Conservation (phyloP, 2,888 invertebrate genomes). For the Endotricha flammealis region DNA sequence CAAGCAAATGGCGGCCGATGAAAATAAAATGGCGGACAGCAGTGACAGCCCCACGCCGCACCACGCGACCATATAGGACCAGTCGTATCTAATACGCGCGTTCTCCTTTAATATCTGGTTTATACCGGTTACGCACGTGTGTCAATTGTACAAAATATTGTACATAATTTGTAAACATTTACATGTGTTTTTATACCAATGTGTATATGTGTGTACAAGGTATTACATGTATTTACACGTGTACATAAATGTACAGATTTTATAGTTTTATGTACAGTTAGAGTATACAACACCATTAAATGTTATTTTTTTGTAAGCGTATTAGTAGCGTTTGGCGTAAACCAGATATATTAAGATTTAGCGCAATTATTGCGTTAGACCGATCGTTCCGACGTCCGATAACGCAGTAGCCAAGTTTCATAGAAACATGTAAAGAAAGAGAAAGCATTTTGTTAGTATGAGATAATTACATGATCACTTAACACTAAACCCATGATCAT, state of each 20-base stretch:
- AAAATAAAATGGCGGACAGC: constrained; percentile 93
- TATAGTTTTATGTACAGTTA: constrained; percentile 11
- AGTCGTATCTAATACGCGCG: constrained; percentile 92
- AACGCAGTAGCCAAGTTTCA: constrained; percentile 72
- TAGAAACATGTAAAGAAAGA: constrained; percentile 78
- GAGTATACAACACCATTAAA: constrained; percentile 43
- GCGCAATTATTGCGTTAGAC: constrained; percentile 57
- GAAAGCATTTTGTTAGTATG: constrained; percentile 76
- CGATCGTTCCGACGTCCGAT: constrained; percentile 51
- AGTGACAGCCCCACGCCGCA: constrained; percentile 95
- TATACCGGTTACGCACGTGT: constrained; percentile 54
- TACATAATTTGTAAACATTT: not conserved
- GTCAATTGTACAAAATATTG: too few relatives aligned
- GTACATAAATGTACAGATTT: constrained; percentile 5
- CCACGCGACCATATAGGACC: constrained; percentile 98
- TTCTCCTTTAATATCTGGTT: constrained; percentile 91
- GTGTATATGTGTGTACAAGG: not conserved
- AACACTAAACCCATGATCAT: too few relatives aligned
- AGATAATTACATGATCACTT: constrained; percentile 54
- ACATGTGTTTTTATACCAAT: constrained; percentile 1
- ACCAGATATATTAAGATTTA: constrained; percentile 72
- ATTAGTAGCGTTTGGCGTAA: constrained; percentile 73
- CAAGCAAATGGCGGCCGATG: constrained; percentile 95
- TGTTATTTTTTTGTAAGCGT: constrained; percentile 57
- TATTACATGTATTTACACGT: not conserved